Evolutionary conservation across 2,113 vertebrate species (phyloP).

Genomic region (Sapayoa aenigma): DNA sequence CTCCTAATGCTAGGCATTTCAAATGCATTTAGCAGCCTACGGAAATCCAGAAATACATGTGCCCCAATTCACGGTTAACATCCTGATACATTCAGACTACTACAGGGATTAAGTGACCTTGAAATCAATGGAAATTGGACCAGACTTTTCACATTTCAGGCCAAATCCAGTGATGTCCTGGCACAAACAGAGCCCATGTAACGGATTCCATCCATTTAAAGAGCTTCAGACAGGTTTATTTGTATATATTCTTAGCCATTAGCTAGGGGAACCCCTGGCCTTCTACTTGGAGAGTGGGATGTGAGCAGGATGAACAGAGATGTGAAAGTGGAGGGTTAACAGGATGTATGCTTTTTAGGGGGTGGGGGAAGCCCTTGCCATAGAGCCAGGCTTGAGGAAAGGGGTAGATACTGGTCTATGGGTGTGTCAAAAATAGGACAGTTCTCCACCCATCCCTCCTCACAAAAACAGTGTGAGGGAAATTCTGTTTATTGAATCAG

Average conservation of each 20-base stretch:
- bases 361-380: not conserved
- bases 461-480: not conserved
- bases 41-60: not conserved
- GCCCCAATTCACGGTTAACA: not conserved
- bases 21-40: not conserved
- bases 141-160: not conserved
- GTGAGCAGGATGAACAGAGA: not conserved
- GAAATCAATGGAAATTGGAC: not conserved
- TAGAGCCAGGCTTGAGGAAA: not conserved
- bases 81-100: not conserved
- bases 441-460: constrained; percentile 17
- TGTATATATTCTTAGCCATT: not conserved
- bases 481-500: constrained; percentile 5
- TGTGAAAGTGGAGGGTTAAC: not conserved
- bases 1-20: not conserved
- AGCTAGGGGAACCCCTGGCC: not conserved
- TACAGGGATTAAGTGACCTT: not conserved
- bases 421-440: not conserved
- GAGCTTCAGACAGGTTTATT: not conserved
- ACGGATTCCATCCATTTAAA: not conserved
- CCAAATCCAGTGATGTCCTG: not conserved
- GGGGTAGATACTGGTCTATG: not conserved
- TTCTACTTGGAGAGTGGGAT: not conserved
- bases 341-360: fast-evolving
- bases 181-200: not conserved